Evolutionary conservation across 1,140 invertebrate species (phyloP).

Genomic region (Ooceraea biroi): DNA sequence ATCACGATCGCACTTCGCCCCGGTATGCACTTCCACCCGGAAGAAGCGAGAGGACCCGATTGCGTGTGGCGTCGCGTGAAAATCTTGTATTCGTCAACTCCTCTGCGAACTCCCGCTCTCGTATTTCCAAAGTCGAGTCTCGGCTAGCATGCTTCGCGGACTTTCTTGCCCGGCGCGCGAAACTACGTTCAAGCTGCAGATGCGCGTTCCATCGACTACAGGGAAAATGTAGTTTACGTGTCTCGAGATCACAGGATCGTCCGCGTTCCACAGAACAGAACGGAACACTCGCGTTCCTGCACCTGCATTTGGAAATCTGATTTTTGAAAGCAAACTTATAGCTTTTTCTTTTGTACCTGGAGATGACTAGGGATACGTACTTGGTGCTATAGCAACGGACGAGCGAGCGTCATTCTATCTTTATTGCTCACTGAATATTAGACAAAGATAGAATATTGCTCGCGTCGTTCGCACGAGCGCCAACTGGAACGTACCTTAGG

Average conservation of each 20-base stretch:
- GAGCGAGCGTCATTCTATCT: too few relatives aligned
- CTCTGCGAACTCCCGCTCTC: neutral
- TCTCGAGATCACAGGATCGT: neutral
- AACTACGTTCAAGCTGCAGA: slow-evolving; percentile 6
- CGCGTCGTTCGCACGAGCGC: too few relatives aligned
- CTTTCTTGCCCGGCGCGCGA: neutral
- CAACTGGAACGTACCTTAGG: too few relatives aligned
- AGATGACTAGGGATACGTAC: neutral
- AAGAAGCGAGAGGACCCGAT: slow-evolving; percentile 32
- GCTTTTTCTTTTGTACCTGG: neutral
- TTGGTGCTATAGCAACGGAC: too few relatives aligned
- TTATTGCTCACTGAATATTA: too few relatives aligned
- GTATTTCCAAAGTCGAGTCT: neutral
- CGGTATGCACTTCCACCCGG: slow-evolving; percentile 17
- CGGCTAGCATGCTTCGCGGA: neutral
- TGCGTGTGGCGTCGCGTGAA: slow-evolving; percentile 27
- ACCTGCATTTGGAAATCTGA: neutral
- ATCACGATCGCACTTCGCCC: slow-evolving; percentile 4
- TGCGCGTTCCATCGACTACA: slow-evolving; percentile 7
- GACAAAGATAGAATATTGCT: too few relatives aligned
- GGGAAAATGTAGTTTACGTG: neutral
- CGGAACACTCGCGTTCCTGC: neutral
- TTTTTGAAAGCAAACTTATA: neutral
- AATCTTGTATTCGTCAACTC: slow-evolving; percentile 13
- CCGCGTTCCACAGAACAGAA: too few relatives aligned